These are phyloP conservation scores for Lateolabrax maculatus DNA, from an alignment of 2,797 vertebrate genomes.

Conservation along the genomic window DNA sequence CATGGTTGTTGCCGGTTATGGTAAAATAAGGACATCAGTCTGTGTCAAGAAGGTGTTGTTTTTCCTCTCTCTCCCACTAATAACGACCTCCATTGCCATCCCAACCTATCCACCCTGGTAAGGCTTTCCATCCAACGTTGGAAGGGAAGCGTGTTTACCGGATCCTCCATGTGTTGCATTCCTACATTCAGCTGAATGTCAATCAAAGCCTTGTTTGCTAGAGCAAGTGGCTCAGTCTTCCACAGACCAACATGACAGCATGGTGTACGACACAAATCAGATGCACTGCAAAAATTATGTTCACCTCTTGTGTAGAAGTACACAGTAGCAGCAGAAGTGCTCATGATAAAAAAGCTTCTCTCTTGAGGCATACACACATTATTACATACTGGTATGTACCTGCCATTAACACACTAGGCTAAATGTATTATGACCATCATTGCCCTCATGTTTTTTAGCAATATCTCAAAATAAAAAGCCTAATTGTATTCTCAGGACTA, in stretches of 20 bases:
- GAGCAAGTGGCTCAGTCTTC: constrained; percentile 23
- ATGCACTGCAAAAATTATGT: not conserved
- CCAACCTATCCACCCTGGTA: constrained; percentile 26
- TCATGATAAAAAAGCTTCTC: not conserved
- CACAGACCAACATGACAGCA: constrained; percentile 36
- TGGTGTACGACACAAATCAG: constrained; percentile 49
- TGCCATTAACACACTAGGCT: constrained; percentile 5
- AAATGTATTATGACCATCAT: constrained; percentile 5
- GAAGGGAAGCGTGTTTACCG: constrained; percentile 63
- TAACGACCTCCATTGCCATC: constrained; percentile 45
- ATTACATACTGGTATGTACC: not conserved
- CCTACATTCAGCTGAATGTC: constrained; percentile 58
- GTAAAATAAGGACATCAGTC: constrained; percentile 37
- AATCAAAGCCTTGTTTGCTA: constrained; percentile 60
- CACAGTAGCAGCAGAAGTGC: not conserved
- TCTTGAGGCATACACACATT: not conserved
- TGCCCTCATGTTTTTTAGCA: not conserved
- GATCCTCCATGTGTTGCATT: constrained; percentile 59
- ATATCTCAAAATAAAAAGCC: constrained; percentile 16
- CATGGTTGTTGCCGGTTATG: not conserved
- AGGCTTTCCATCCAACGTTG: constrained; percentile 37
- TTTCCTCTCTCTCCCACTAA: constrained; percentile 52
- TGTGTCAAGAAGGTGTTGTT: constrained; percentile 57
- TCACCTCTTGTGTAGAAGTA: constrained; percentile 23
- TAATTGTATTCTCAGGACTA: constrained; percentile 4